Evolutionary conservation across 2,888 invertebrate species (phyloP).

Genomic region (Melanophora roralis): DNA sequence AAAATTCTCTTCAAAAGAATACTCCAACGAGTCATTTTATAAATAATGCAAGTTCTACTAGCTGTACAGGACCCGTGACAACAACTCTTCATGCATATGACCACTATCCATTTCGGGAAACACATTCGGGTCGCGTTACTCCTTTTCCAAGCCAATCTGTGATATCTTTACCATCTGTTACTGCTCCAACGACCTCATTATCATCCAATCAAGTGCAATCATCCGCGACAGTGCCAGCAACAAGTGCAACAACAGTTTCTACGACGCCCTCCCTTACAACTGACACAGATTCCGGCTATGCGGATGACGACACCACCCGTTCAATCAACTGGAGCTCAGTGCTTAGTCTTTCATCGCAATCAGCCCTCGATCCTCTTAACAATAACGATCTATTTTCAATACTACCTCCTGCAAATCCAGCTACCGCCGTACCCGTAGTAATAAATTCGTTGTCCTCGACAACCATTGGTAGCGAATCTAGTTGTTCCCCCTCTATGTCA

Average conservation of each 20-base stretch:
- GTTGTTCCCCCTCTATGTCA: slow-evolving; percentile 62
- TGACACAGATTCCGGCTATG: slow-evolving; percentile 86
- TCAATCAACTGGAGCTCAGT: slow-evolving; percentile 96
- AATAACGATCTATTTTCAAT: slow-evolving; percentile 84
- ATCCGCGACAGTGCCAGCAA: slow-evolving; percentile 31
- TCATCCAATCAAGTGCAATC: slow-evolving; percentile 46
- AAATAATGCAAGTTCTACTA: slow-evolving; percentile 61
- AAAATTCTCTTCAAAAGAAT: slow-evolving; percentile 59
- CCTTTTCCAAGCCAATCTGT: slow-evolving; percentile 80
- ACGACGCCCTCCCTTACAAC: slow-evolving; percentile 64
- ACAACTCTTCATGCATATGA: slow-evolving; percentile 75
- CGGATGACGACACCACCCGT: slow-evolving; percentile 85
- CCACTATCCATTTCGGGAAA: slow-evolving; percentile 76
- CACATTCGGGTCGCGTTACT: slow-evolving; percentile 82
- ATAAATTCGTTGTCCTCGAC: slow-evolving; percentile 28
- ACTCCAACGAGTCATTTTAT: slow-evolving; percentile 50
- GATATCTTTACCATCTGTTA: slow-evolving; percentile 57
- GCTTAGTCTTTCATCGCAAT: slow-evolving; percentile 89
- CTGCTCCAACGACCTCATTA: slow-evolving; percentile 46
- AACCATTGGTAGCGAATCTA: slow-evolving; percentile 27
- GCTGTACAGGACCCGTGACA: slow-evolving; percentile 67
- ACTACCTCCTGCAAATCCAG: slow-evolving; percentile 72
- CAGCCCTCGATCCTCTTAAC: slow-evolving; percentile 88
- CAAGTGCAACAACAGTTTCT: slow-evolving; percentile 68
- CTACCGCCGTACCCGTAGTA: slow-evolving; percentile 71